These are phyloP conservation scores for Nesoenas mayeri DNA, from an alignment of 2,113 vertebrate species.

Conservation along the genomic window DNA sequence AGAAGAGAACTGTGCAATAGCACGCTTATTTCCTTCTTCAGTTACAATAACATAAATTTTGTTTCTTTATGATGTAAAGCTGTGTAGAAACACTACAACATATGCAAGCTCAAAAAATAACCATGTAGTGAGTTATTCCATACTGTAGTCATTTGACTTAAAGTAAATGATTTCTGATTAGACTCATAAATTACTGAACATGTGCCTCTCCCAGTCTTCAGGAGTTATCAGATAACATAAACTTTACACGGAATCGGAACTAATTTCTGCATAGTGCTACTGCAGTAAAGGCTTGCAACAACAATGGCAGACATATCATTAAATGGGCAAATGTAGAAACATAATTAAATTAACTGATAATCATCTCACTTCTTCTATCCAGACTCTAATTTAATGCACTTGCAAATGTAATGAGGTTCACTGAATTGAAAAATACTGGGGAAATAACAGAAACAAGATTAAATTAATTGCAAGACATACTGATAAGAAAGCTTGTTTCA, in stretches of 20 bases:
- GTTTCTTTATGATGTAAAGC: background rate
- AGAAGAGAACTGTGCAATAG: background rate
- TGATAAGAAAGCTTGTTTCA: constrained; percentile 74
- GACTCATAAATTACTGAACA: constrained; percentile 45
- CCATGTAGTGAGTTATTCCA: background rate
- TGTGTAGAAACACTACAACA: background rate
- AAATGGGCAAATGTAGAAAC: constrained; percentile 77
- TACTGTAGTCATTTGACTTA: constrained; percentile 30
- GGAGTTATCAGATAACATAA: constrained; percentile 70
- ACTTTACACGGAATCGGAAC: constrained; percentile 66
- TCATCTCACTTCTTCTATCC: constrained; percentile 77
- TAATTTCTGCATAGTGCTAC: constrained; percentile 59
- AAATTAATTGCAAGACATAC: constrained; percentile 81
- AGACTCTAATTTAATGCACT: constrained; percentile 78
- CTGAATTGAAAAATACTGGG: constrained; percentile 77
- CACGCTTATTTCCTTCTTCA: background rate
- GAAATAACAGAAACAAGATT: constrained; percentile 85
- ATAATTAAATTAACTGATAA: constrained; percentile 86
- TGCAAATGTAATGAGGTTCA: constrained; percentile 79
- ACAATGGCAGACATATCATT: constrained; percentile 74
- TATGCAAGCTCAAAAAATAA: background rate
- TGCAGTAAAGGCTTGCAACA: constrained; percentile 54
- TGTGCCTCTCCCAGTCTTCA: constrained; percentile 31
- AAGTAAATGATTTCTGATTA: constrained; percentile 68
- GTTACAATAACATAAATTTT: background rate